Base-by-base conservation (phyloP, 2,113 vertebrate genomes). In the Phainopepla nitens region DNA sequence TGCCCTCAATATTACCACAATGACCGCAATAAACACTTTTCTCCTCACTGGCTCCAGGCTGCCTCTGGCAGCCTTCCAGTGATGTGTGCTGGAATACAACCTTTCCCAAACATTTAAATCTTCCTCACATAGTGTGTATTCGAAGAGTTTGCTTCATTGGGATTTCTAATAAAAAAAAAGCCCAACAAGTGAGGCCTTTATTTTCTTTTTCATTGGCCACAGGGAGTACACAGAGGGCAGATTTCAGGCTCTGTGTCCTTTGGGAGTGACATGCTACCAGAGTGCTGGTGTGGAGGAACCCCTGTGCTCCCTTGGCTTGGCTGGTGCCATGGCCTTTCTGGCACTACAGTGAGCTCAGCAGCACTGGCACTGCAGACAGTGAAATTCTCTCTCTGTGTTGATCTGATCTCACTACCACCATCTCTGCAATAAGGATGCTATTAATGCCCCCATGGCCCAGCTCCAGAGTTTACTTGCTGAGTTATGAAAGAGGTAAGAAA, bases 1-100 rank as follows among this genome's bases (percentile, higher is more conserved):
- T 90, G 79, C 81, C 92, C 76, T 94, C 42, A 5, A 66, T 95
- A 84, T 79, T 91, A 93, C 87, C 79, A 62, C 33, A 1, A 41
- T 90, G 92, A 90, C 94, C 87, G 42, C 82, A 94, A 93, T 88
- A 96, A 97, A 91, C 66, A 76, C 83, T 89, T 89, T 36, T 87
- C 72, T 77, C 20, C 22, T 81, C 10, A 3, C 69, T 68, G 82
- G 66, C 64, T 91, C 57, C 75, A 64, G 50, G 57, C 86, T 89
- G 80, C 60, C 61, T 91, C 83, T 94, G 94, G 91, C 96, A 93
- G 69, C 77, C 84, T 92, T 91, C 93, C 95, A 87, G 73, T 87
- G 62, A 75, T 87, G 42, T 73, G 39, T 14, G 0, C 51, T 60
- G 66, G 60, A 90, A 84, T 39, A 89, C 42, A 87, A 87, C 83